Evolutionary conservation across 1,140 invertebrate genomes (phyloP).

Genomic region (Pseudomyrmex cubaensis): DNA sequence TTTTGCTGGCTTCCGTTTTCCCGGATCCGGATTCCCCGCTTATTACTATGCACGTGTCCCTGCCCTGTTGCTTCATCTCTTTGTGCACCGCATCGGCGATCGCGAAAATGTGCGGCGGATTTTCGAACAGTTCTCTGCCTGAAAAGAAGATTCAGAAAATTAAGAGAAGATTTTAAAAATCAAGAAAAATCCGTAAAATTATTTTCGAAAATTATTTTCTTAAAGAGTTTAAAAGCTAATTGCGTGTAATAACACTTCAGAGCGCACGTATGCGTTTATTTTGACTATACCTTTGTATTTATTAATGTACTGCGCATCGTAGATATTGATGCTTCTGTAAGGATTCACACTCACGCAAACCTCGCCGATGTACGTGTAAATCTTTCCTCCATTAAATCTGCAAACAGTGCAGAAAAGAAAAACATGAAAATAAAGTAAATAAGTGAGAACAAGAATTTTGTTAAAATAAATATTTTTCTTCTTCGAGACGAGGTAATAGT

Average conservation of each 20-base stretch:
- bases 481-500: neutral
- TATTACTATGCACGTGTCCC: slow-evolving; percentile 98
- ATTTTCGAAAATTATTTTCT: neutral
- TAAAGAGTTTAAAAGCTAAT: no score
- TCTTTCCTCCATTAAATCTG: slow-evolving; percentile 95
- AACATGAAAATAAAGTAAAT: neutral
- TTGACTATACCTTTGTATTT: slow-evolving; percentile 92
- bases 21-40: slow-evolving; percentile 98
- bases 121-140: slow-evolving; percentile 96
- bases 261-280: neutral
- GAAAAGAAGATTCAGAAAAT: slow-evolving; percentile 70
- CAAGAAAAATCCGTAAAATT: neutral
- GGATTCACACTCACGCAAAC: slow-evolving; percentile 97
- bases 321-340: slow-evolving; percentile 94
- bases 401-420: slow-evolving; percentile 64
- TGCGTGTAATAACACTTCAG: no score
- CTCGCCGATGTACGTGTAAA: slow-evolving; percentile 98
- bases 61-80: slow-evolving; percentile 94
- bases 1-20: slow-evolving; percentile 99
- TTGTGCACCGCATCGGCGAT: slow-evolving; percentile 97
- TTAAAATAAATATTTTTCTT: slow-evolving; percentile 16
- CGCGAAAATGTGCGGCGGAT: slow-evolving; percentile 97
- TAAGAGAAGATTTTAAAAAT: neutral
- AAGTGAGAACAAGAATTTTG: neutral
- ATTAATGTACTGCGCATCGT: slow-evolving; percentile 91